These are phyloP conservation scores for Callopanchax toddi DNA, from an alignment of 2,113 vertebrate species.

Conservation along the genomic window DNA sequence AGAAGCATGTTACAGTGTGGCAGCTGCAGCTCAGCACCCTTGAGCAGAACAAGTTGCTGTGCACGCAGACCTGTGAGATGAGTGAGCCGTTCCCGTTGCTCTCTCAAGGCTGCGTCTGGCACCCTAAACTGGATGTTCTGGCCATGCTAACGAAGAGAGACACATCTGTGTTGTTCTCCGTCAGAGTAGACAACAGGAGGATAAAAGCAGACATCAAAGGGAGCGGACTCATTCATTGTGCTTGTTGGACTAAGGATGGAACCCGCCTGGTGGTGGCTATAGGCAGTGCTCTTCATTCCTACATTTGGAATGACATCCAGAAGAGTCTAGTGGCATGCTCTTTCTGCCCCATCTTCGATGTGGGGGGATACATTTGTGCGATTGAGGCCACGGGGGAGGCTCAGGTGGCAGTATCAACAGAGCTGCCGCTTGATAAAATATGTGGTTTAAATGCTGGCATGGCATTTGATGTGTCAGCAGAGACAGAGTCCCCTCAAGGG, in stretches of 20 bases:
- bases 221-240: conserved; percentile 87
- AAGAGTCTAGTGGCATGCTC: conserved; percentile 84
- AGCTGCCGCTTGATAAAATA: conserved; percentile 91
- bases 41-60: conserved; percentile 86
- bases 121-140: conserved; percentile 87
- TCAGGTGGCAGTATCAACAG: conserved; percentile 88
- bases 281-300: conserved; percentile 89
- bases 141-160: conserved; percentile 88
- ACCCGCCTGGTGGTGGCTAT: conserved; percentile 88
- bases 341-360: conserved; percentile 88
- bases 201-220: conserved; percentile 85
- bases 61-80: conserved; percentile 90
- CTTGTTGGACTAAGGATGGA: conserved; percentile 94
- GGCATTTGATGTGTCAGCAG: conserved; percentile 77
- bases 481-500: conserved; percentile 62
- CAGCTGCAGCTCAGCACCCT: conserved; percentile 83
- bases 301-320: conserved; percentile 90
- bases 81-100: conserved; percentile 88
- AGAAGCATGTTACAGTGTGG: conserved; percentile 89
- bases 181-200: conserved; percentile 82
- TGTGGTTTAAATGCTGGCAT: conserved; percentile 88
- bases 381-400: conserved; percentile 82
- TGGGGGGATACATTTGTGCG: conserved; percentile 87
- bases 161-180: conserved; percentile 84
- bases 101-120: conserved; percentile 94